Percentiles rank a stretch among this genome's conserved stretches.
phyloP scores from a whole-genome alignment of 2,113 vertebrate genomes.

The Protomyctophum bolini region DNA sequence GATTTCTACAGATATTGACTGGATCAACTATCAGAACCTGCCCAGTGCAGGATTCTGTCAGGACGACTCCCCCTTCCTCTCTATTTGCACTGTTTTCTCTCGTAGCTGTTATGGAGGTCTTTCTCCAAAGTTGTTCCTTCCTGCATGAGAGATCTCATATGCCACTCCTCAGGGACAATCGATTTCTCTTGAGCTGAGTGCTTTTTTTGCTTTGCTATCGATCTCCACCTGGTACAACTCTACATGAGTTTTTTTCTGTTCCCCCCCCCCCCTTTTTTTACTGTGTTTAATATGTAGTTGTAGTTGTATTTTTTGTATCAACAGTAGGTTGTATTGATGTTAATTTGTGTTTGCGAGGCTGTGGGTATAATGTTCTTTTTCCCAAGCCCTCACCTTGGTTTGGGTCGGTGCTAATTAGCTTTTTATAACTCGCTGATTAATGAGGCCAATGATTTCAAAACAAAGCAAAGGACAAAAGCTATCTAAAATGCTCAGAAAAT shows the following conservation, averaged over 20 bases:
- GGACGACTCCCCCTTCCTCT: slow-evolving; percentile 40
- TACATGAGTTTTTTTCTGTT: neutral
- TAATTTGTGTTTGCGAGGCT: slow-evolving; percentile 6
- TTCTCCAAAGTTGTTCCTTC: too few relatives aligned
- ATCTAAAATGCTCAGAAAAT: neutral
- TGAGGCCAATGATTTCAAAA: slow-evolving; percentile 15
- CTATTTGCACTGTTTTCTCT: slow-evolving; percentile 40
- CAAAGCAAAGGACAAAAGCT: slow-evolving; percentile 1
- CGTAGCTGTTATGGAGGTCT: slow-evolving; percentile 15
- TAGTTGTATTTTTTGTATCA: neutral
- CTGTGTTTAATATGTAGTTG: slow-evolving; percentile 22
- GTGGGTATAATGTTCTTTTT: neutral
- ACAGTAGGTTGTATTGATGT: neutral
- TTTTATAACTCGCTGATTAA: slow-evolving; percentile 51
- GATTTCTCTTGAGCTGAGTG: slow-evolving; percentile 53
- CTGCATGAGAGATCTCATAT: slow-evolving; percentile 55
- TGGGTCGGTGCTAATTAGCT: slow-evolving; percentile 39
- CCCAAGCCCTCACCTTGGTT: slow-evolving; percentile 12
- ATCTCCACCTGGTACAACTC: slow-evolving; percentile 27
- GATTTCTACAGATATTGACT: slow-evolving; percentile 49
- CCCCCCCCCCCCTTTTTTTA: neutral
- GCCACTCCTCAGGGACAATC: slow-evolving; percentile 54
- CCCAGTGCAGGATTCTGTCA: slow-evolving; percentile 25
- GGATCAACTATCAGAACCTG: slow-evolving; percentile 26
- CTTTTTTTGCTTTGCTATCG: slow-evolving; percentile 60